phyloP scores from a whole-genome alignment of 1,140 invertebrate genomes.

The Protaetia brevitarsis region DNA sequence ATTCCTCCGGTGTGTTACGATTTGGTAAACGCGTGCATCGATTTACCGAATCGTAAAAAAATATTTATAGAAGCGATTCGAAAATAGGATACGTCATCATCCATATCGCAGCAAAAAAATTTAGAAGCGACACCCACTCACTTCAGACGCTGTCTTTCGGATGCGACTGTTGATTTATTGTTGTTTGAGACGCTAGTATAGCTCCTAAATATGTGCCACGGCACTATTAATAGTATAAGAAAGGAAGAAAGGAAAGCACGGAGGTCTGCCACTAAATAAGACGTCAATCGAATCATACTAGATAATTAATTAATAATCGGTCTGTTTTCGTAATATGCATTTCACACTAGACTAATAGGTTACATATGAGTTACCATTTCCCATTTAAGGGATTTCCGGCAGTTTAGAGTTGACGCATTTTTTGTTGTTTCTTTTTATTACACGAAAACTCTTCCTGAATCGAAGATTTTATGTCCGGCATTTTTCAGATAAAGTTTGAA shows the following conservation, averaged over 20 bases:
- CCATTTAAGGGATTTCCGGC: not conserved
- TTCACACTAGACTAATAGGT: not conserved
- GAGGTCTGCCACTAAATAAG: conserved; percentile 2
- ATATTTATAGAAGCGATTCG: conserved; percentile 1
- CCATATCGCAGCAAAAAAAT: not conserved
- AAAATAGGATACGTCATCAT: not conserved
- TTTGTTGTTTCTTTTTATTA: too few relatives aligned
- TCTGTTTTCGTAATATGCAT: not conserved
- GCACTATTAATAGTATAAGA: too few relatives aligned
- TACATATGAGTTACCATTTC: not conserved
- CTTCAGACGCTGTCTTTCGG: too few relatives aligned
- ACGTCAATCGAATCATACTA: not conserved
- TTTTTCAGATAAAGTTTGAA: too few relatives aligned
- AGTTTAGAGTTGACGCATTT: too few relatives aligned
- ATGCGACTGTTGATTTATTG: too few relatives aligned
- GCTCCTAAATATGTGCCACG: too few relatives aligned
- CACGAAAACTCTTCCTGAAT: too few relatives aligned
- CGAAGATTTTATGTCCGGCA: too few relatives aligned
- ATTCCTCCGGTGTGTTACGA: conserved; percentile 3
- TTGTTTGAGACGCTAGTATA: too few relatives aligned
- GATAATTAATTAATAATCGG: not conserved
- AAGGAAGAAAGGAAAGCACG: not conserved
- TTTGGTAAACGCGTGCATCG: conserved; percentile 6
- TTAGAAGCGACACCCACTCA: not conserved
- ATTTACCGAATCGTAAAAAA: conserved; percentile 5